Percentiles rank a stretch among this genome's conserved stretches.
Evolutionary conservation across 1,140 invertebrate species (phyloP).

Genomic region (Schlechtendalia chinensis): DNA sequence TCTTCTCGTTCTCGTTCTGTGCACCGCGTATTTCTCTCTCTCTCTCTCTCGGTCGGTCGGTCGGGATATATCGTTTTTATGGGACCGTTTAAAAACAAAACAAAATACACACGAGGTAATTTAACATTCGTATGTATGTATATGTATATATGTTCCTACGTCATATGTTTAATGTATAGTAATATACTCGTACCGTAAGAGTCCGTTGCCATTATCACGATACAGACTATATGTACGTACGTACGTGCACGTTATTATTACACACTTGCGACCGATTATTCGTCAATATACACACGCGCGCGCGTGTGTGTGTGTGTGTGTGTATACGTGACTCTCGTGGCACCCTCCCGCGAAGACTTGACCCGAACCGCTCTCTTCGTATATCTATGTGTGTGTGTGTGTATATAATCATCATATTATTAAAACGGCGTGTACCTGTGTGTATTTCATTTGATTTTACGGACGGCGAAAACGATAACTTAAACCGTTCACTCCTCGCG

Average conservation of each 20-base stretch:
- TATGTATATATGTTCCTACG: neutral
- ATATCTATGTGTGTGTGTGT: too few species aligned
- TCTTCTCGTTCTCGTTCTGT: conserved; percentile 12
- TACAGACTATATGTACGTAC: too few species aligned
- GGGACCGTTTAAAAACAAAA: conserved; percentile 31
- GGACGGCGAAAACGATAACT: too few species aligned
- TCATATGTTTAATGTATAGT: neutral
- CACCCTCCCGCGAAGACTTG: conserved; percentile 6
- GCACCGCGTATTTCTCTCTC: neutral
- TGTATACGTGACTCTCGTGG: neutral
- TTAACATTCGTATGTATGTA: neutral
- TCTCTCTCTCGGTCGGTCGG: neutral
- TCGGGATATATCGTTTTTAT: conserved; percentile 43
- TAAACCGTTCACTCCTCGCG: too few species aligned
- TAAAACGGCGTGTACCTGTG: too few species aligned
- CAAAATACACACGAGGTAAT: conserved; percentile 14
- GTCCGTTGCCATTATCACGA: neutral
- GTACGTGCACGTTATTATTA: too few species aligned
- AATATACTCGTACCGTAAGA: neutral
- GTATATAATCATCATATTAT: too few species aligned
- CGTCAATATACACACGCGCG: neutral
- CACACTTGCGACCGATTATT: neutral
- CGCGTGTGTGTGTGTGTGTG: too few species aligned
- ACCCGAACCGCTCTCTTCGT: neutral
- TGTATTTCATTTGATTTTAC: too few species aligned